Percentiles rank a stretch among this genome's conserved stretches.
phyloP scores from a whole-genome alignment of 37 sponge, comb jelly and placozoan genomes.

The Ianthella basta region DNA sequence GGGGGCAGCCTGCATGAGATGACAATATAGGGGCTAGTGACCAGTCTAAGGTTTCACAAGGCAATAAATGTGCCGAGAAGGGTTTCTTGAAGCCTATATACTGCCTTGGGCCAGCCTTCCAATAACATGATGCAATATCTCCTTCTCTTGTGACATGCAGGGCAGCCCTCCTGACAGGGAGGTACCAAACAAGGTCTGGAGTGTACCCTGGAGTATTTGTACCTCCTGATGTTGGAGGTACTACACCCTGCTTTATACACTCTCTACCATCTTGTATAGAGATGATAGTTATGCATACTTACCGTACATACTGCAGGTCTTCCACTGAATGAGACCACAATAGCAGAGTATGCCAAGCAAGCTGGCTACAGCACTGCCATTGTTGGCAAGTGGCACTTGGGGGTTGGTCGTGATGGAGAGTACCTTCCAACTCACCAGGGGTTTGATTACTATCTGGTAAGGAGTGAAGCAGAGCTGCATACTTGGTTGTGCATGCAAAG shows the following conservation, averaged over 20 bases:
- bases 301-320: constrained; percentile 39
- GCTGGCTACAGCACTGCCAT: constrained; percentile 75
- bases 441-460: constrained; percentile 77
- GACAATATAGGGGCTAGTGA: too few species aligned
- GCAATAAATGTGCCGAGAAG: too few species aligned
- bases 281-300: too few species aligned
- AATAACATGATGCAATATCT: too few species aligned
- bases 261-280: too few species aligned
- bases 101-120: too few species aligned
- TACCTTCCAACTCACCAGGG: constrained; percentile 82
- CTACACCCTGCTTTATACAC: background rate
- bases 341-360: constrained; percentile 69
- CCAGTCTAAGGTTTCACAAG: too few species aligned
- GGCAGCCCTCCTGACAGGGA: constrained; percentile 68
- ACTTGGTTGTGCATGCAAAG: too few species aligned
- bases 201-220: constrained; percentile 64
- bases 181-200: constrained; percentile 62
- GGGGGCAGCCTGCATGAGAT: too few species aligned
- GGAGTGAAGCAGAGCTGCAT: background rate
- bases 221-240: constrained; percentile 60
- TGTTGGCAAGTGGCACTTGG: constrained; percentile 90
- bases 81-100: too few species aligned
- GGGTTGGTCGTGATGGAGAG: constrained; percentile 61
- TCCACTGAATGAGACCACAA: constrained; percentile 76
- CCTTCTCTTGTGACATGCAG: constrained; percentile 13